Base-by-base conservation (phyloP, 1,140 invertebrate species). In the Drosophila chauvacae region DNA sequence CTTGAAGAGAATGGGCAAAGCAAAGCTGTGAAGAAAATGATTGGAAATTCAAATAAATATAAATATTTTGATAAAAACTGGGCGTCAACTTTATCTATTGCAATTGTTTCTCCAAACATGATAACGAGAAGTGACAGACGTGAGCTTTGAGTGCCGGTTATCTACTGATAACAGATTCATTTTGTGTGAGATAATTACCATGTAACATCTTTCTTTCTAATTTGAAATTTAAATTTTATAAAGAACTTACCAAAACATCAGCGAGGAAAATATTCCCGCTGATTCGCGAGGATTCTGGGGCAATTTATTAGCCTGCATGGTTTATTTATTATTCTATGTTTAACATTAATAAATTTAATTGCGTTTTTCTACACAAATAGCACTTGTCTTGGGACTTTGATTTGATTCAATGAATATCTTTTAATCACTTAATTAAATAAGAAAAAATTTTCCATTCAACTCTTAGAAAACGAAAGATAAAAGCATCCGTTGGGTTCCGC, bases 1-100 rank as follows among this genome's bases (percentile, higher is more conserved):
- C 70, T 92, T 92, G 47, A 92, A 91, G 59, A 94, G 93, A 33
- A 93, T 93, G 33, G 93, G 93, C 41, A 94, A 69, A 0, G 92
- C 93, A 68, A 93, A 94, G 63, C 93, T 94, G 51, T 47, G 5
- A 20, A 23, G 44, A 56, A 70, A 18, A 44, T 42, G 0, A 30
- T 26, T 18, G 2, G 26, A 4, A 47, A 48, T 20, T 4, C 10
- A 28, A 48, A 10, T 28, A 28, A 48, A 28, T 14, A 14, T n/a
- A 28, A 59, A 71, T 50, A 59, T 50, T 70, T 50, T 59, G 14
- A 59, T 48, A 23, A 28, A 30, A n/a, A 4, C 23, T 41, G 2
- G 2, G 16, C 13, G 16, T 39, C 5, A 11, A 11, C 14, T 3
- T 18, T 33, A 11, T 18, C 4, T 6, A 14, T 13, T 48, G 26